These are phyloP conservation scores for Drosophila melanogaster DNA, from an alignment of 1,140 invertebrate genomes.

Conservation along the genomic window Release_6_plus_ISO1_MT NT_033777.3:10917001-10917500, in stretches of 20 bases:
- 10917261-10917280: constrained; percentile 56
- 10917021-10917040: constrained; percentile 10
- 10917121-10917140: constrained; percentile 48
- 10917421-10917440: constrained; percentile 39
- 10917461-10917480: constrained; percentile 7
- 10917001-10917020: not conserved
- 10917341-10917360: constrained; percentile 50
- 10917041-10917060: constrained; percentile 66
- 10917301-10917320: constrained; percentile 50
- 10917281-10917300: constrained; percentile 20
- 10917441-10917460: constrained; percentile 54
- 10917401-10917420: constrained; percentile 30
- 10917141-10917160: constrained; percentile 71
- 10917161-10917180: constrained; percentile 75
- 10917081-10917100: constrained; percentile 23
- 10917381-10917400: constrained; percentile 13
- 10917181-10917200: constrained; percentile 8
- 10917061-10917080: constrained; percentile 36
- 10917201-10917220: not conserved
- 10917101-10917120: constrained; percentile 26
- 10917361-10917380: constrained; percentile 37
- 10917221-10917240: constrained; percentile 22
- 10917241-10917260: constrained; percentile 74
- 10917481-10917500: constrained; percentile 40
- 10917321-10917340: constrained; percentile 64